Evolutionary conservation across 1,140 invertebrate genomes (phyloP).

Genomic region (Drosophila murphyi): DNA sequence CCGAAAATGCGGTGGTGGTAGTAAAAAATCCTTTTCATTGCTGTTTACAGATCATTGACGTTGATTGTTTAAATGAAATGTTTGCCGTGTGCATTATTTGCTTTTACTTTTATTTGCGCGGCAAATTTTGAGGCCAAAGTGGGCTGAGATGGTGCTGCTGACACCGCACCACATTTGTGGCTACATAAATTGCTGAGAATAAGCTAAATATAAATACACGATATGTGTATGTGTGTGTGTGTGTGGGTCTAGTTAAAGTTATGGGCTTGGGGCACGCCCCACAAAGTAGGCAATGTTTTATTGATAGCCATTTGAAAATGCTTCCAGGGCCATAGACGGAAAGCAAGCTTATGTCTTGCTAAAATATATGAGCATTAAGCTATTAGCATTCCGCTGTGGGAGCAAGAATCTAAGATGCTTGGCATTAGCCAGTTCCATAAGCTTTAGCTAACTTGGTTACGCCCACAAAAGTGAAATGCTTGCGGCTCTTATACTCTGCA

Average conservation of each 20-base stretch:
- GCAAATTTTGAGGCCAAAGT: conserved; percentile 45
- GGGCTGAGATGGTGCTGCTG: background rate
- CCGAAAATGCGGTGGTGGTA: conserved; percentile 43
- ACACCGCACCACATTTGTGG: conserved; percentile 54
- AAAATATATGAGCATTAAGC: conserved; percentile 29
- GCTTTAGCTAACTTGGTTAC: background rate
- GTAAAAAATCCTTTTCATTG: conserved; percentile 77
- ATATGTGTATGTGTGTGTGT: background rate
- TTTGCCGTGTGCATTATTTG: conserved; percentile 79
- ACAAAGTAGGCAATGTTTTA: conserved; percentile 70
- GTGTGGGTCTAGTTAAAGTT: conserved; percentile 33
- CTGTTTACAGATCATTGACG: conserved; percentile 83
- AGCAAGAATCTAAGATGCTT: background rate
- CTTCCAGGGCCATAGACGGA: conserved; percentile 15
- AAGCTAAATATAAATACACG: conserved; percentile 67
- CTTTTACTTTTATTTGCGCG: conserved; percentile 67
- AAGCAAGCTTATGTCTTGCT: conserved; percentile 37
- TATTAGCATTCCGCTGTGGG: conserved; percentile 32
- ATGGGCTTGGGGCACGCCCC: conserved; percentile 44
- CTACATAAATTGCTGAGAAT: conserved; percentile 54
- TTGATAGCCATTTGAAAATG: conserved; percentile 61
- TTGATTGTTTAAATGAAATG: conserved; percentile 84
- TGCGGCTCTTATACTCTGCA: conserved; percentile 26
- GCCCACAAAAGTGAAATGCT: conserved; percentile 27
- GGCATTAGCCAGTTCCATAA: background rate